phyloP scores from a whole-genome alignment of 1,140 invertebrate genomes.

The Pogonomyrmex californicus region DNA sequence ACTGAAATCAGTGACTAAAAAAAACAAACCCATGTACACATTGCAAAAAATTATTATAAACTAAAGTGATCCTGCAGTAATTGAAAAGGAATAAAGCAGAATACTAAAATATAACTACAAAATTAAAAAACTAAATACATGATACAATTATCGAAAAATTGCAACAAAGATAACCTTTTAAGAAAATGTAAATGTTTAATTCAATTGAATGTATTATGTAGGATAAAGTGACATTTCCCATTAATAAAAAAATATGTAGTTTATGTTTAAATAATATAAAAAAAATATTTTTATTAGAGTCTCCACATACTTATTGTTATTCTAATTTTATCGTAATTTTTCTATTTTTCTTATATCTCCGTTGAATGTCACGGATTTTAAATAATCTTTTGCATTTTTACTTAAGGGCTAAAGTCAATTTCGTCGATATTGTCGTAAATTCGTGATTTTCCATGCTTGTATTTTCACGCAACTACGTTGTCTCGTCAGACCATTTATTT shows the following conservation, averaged over 20 bases:
- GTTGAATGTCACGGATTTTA: background rate
- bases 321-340: background rate
- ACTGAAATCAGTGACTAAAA: background rate
- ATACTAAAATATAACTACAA: background rate
- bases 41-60: slow-evolving; percentile 28
- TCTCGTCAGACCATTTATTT: slow-evolving; percentile 43
- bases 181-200: background rate
- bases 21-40: background rate
- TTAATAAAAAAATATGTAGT: background rate
- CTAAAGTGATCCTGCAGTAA: background rate
- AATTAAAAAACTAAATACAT: background rate
- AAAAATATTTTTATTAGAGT: slow-evolving; percentile 16
- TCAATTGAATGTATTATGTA: background rate
- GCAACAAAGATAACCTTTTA: background rate
- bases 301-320: background rate
- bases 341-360: background rate
- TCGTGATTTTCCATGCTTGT: background rate
- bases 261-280: background rate
- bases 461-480: slow-evolving; percentile 4
- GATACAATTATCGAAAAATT: background rate
- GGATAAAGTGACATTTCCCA: slow-evolving; percentile 10
- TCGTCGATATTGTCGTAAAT: background rate
- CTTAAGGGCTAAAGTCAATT: slow-evolving; percentile 2
- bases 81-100: slow-evolving; percentile 8
- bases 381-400: background rate